phyloP scores from a whole-genome alignment of 2,888 invertebrate species.

The Epistrophe grossulariae region DNA sequence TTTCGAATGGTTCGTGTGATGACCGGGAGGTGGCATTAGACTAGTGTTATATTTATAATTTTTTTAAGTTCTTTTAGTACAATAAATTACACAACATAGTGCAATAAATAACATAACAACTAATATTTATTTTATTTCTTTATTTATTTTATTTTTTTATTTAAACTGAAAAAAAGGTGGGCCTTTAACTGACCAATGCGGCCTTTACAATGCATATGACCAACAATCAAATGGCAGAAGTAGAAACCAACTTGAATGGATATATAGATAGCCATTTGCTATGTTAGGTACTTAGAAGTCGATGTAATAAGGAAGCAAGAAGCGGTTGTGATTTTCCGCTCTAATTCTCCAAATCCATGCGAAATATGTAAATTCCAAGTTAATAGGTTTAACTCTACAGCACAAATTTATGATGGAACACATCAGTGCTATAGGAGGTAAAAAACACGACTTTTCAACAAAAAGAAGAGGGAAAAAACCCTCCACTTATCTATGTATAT shows the following conservation, averaged over 20 bases:
- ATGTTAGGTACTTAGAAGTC: constrained; percentile 36
- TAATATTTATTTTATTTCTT: too few species aligned
- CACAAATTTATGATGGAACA: constrained; percentile 54
- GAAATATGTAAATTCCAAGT: constrained; percentile 70
- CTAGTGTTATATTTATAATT: too few species aligned
- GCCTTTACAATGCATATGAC: background rate
- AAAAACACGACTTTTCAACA: constrained; percentile 13
- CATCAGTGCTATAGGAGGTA: constrained; percentile 2
- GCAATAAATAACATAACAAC: too few species aligned
- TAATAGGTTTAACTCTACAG: constrained; percentile 61
- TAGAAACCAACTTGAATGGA: constrained; percentile 58
- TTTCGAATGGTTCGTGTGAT: too few species aligned
- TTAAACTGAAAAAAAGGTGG: background rate
- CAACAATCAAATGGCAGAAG: constrained; percentile 51
- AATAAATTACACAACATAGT: too few species aligned
- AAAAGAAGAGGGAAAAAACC: constrained; percentile 16
- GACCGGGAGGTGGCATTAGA: too few species aligned
- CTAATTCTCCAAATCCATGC: constrained; percentile 68
- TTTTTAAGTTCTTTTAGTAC: too few species aligned
- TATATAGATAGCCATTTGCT: constrained; percentile 14
- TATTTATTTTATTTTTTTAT: too few species aligned
- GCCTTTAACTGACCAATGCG: constrained; percentile 4
- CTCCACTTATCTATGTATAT: background rate
- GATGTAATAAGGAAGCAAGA: constrained; percentile 71
- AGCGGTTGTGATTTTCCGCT: constrained; percentile 74